Base-by-base conservation (phyloP, 2,113 vertebrate genomes). In the Channa maculata region DNA sequence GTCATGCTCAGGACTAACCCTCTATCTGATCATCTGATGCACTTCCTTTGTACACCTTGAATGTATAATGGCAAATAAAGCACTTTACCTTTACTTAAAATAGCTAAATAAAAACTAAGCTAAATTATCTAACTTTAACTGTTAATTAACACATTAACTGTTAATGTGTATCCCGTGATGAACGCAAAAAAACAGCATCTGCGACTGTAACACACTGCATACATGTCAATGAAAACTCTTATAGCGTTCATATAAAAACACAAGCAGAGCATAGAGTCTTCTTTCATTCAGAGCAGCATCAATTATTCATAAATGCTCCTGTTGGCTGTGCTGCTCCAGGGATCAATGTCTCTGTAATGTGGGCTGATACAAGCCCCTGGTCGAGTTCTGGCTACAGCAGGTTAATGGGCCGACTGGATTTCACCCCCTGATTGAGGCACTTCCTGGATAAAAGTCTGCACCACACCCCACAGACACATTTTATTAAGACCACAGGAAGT, bases 331-430 rank as follows among this genome's bases (percentile, higher is more conserved):
- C 82, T 62, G 82, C 75, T 84, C 73, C 44, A 15, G 85, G 61
- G 91, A 94, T 94, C 93, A 77, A 94, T 94, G 83, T 65, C 38
- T 75, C 83, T 72, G 84, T 91, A 88, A 90, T 92, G 85, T 86
- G 80, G 84, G 78, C 81, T 83, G 83, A 89, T 89, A 87, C 54
- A 67, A 88, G 90, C 81, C 75, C 85, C 85, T 36, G 80, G 85
- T 78, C 76, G 50, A 24, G 71, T 79, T 71, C 65, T 60, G 75
- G 78, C 77, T 86, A 79, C 80, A 75, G 85, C 88, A 83, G 71
- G 80, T 87, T 93, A 92, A 94, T 91, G 90, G 86, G 71, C 55
- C 65, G 67, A 74, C 84, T 80, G 60, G 67, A 84, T 88, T 88
- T 90, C 86, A 83, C 53, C 49, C 11, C 5, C 44, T 39, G 48